Evolutionary conservation across 2,797 vertebrate genomes (phyloP).

Genomic region (Xenops minutus): DNA sequence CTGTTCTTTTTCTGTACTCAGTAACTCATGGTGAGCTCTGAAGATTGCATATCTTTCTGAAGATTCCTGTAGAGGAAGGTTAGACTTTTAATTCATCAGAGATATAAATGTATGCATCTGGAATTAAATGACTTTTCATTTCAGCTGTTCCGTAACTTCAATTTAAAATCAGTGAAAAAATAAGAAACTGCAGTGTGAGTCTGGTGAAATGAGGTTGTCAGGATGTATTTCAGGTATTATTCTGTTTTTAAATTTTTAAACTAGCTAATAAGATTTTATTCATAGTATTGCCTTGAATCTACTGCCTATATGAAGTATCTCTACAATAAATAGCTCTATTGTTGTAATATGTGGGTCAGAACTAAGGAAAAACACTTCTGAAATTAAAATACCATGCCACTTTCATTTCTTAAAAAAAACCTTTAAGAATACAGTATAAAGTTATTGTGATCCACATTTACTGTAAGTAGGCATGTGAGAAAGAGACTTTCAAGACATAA

Average conservation of each 20-base stretch:
- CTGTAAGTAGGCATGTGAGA: background rate
- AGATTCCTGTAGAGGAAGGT: background rate
- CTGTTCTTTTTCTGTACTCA: background rate
- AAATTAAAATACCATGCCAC: background rate
- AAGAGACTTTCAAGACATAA: background rate
- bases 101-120: background rate
- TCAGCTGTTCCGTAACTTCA: background rate
- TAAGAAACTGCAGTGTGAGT: background rate
- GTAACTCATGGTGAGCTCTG: background rate
- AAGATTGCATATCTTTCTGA: background rate
- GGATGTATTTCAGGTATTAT: background rate
- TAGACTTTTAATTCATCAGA: background rate
- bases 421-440: background rate
- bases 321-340: background rate
- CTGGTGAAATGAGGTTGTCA: background rate
- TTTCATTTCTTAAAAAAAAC: background rate
- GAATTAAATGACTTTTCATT: background rate
- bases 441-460: background rate
- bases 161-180: constrained; percentile 35
- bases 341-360: background rate
- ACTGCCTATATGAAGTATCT: background rate
- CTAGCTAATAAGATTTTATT: background rate
- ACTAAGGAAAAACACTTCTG: background rate
- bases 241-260: background rate
- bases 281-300: background rate